Evolutionary conservation across 2,797 vertebrate genomes (phyloP), one percentile per base, ranked within the genome.

Genomic region (Remorina albescens): DNA sequence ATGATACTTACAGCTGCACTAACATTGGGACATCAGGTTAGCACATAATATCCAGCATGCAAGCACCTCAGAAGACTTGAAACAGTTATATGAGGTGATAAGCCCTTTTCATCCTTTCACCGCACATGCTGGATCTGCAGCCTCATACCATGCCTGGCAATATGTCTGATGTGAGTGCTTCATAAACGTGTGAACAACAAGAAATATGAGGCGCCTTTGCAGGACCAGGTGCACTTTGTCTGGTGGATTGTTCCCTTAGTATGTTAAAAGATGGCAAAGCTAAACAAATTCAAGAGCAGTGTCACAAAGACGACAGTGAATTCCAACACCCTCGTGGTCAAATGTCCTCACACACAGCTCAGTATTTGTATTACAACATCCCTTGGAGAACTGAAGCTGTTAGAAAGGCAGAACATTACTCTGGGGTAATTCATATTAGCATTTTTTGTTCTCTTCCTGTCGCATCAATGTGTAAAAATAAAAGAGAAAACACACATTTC

Each of bases 201-300:
- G 79, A 76, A 59, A 74, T 54, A 78, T 74, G 76, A 87, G 64
- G 79, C 5, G 1, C 39, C 80, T 61, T 76, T 39, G 65, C 56
- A 80, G 64, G 47, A 68, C 84, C 87, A 89, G 83, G 78, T 87
- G 86, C 75, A 74, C 67, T 47, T 80, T 91, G 83, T 18, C 30
- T 75, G 80, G 85, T 79, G 72, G 55, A 80, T 81, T 79, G 81
- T 81, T 86, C 76, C 51, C 41, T 46, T 30, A 42, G 36, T 41
- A 64, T 55, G 44, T 71, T 73, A 79, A 80, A 76, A 78, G 70
- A 80, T 71, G 78, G 74, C 63, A 83, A 74, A 76, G 65, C 70
- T 74, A 76, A 68, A 70, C 62, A 71, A 69, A 83, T 84, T 69
- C 42, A 67, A 83, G 34, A 62, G 47, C 7, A 58, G 41, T 46